Evolutionary conservation across 2,888 invertebrate species (phyloP), one percentile per base, ranked within the genome.

Genomic region (Cataglyphis livida): DNA sequence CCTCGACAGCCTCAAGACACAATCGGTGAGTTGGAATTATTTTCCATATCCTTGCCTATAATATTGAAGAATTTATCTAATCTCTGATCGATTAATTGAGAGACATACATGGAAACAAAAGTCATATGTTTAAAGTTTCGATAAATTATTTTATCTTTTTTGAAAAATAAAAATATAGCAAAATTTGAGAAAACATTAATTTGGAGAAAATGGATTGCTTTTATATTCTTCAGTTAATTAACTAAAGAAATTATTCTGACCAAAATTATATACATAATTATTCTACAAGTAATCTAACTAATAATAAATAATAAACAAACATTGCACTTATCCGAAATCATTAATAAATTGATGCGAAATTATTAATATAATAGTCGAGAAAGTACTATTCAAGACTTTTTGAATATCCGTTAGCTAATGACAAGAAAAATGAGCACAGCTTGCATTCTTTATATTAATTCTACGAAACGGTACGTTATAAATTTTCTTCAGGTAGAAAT

Each of bases 1-100:
- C 28, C 28, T 28, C 28, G 28, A 2, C 97, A 97, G 0, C 96
- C 96, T 92, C 96, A 87, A 0, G 84, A 66, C 32, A 81, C 62
- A 92, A 95, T 89, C 78, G 95, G 95, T 95, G 87, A 93, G 94
- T 92, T 18, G 18, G 18, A 0, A 25, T 1, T 7, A 74, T 61
- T 41, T 5, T 35, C 25, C 1, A 32, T 32, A 5, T 35, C 28
- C 12, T 18, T 70, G 48, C 18, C 3, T 38, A 38, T 21, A 32
- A 32, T 68, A 10, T 25, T 38, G 35, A 68, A 51, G n/a, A 2
- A 12, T 68, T 28, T 7, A 4, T 25, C 10, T 44, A 41, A 21
- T 15, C 15, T 65, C 9, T 25, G 41, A 21, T 65, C 18, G 6
- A 44, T 41, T 66, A 48, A 48, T 48, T 48, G 18, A 48, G 18